Percentiles rank a stretch among this genome's conserved stretches.
These are phyloP conservation scores for Drosophila prosaltans DNA, from an alignment of 1,140 invertebrate species.

Conservation along the genomic window DNA sequence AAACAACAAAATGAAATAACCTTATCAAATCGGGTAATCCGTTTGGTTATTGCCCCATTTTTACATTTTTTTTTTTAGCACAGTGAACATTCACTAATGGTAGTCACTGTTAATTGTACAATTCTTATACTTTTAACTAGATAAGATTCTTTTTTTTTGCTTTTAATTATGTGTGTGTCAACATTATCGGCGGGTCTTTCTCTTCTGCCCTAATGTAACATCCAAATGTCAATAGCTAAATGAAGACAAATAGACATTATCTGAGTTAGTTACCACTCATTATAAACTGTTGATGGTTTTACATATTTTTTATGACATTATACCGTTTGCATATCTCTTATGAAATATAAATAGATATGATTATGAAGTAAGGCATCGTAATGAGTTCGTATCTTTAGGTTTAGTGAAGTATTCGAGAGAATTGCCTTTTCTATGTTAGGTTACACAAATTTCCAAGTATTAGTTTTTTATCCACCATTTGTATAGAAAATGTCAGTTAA, in stretches of 20 bases:
- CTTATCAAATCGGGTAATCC: slow-evolving; percentile 56
- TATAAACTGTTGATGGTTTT: background rate
- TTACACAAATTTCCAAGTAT: too few relatives aligned
- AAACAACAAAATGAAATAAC: slow-evolving; percentile 37
- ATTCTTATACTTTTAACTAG: slow-evolving; percentile 34
- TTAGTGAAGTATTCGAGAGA: too few relatives aligned
- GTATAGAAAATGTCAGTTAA: too few relatives aligned
- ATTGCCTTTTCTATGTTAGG: too few relatives aligned
- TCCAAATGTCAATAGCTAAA: slow-evolving; percentile 2
- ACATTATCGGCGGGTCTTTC: slow-evolving; percentile 24
- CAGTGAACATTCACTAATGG: slow-evolving; percentile 49
- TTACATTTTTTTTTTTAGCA: slow-evolving; percentile 29
- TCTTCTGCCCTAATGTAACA: slow-evolving; percentile 8
- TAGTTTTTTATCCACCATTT: too few relatives aligned
- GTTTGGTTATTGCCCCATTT: slow-evolving; percentile 21
- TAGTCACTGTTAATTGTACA: slow-evolving; percentile 57
- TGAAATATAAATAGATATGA: background rate
- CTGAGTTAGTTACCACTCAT: slow-evolving; percentile 1
- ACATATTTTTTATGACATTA: slow-evolving; percentile 4
- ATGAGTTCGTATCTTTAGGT: background rate
- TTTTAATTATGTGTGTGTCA: slow-evolving; percentile 57
- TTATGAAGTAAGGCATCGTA: background rate
- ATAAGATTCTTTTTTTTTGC: slow-evolving; percentile 38
- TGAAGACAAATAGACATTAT: slow-evolving; percentile 11
- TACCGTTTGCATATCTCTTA: slow-evolving; percentile 3